Evolutionary conservation across 1,140 invertebrate genomes (phyloP).

Genomic region (Araneus ventricosus): DNA sequence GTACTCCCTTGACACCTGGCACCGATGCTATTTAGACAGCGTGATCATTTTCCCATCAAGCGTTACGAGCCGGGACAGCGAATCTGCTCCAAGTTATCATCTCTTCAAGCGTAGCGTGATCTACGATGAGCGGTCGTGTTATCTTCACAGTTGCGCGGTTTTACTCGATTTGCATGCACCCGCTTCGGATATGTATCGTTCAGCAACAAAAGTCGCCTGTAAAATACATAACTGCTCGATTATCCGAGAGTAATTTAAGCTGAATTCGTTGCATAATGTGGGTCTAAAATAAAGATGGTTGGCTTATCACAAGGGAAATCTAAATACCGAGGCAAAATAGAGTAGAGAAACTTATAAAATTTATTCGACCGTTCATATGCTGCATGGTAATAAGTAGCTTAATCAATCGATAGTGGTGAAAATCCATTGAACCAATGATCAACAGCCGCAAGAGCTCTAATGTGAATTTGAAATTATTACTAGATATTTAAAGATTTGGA

Average conservation of each 20-base stretch:
- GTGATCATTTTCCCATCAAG: slow-evolving; percentile 21
- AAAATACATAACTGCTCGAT: not conserved
- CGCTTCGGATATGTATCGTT: not conserved
- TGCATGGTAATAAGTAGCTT: too few species aligned
- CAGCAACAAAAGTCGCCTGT: not conserved
- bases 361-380: too few species aligned
- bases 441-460: too few species aligned
- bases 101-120: slow-evolving; percentile 5
- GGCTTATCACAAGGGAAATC: too few species aligned
- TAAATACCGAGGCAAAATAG: too few species aligned
- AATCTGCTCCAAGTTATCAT: slow-evolving; percentile 13
- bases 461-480: too few species aligned
- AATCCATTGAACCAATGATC: too few species aligned
- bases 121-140: slow-evolving; percentile 16
- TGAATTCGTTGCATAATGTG: not conserved
- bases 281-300: too few species aligned
- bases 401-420: too few species aligned
- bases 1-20: slow-evolving; percentile 15
- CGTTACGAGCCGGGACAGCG: not conserved
- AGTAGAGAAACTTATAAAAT: too few species aligned
- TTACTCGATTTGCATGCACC: not conserved
- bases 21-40: slow-evolving; percentile 29
- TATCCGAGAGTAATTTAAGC: not conserved
- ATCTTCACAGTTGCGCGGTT: not conserved
- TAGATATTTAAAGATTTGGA: too few species aligned